Evolutionary conservation across 2,797 vertebrate species (phyloP).

Genomic region (Muscicapa striata): DNA sequence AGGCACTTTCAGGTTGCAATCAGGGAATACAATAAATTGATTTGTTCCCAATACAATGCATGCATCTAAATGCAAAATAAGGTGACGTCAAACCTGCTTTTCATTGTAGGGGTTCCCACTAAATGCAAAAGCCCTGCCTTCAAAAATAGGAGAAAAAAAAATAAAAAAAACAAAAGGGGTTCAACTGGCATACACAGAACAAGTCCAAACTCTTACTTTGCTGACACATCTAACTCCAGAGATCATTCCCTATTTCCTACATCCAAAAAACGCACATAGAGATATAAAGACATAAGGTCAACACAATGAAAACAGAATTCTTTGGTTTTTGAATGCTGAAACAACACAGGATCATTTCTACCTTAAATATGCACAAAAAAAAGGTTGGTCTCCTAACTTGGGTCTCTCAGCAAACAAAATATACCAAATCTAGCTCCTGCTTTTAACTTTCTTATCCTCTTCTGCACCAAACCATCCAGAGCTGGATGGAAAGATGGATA

Average conservation of each 20-base stretch:
- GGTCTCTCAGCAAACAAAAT: background rate
- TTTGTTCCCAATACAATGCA: background rate
- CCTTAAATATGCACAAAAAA: background rate
- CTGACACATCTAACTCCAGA: background rate
- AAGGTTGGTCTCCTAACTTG: background rate
- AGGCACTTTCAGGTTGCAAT: background rate
- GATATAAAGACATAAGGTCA: background rate
- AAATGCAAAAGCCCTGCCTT: background rate
- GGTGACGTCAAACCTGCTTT: background rate
- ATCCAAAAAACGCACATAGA: background rate
- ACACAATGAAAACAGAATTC: background rate
- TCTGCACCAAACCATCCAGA: background rate
- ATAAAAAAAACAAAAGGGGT: fast-evolving
- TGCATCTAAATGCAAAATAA: background rate
- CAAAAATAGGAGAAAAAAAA: background rate
- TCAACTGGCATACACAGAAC: background rate
- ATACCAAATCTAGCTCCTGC: background rate
- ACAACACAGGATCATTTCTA: background rate
- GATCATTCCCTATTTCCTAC: background rate
- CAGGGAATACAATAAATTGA: conserved; percentile 11
- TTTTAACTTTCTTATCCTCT: background rate
- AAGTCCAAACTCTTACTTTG: background rate
- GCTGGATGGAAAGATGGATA: background rate
- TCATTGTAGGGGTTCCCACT: background rate
- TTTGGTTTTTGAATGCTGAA: background rate